Evolutionary conservation across 92 coral and sea anemone genomes (phyloP), one percentile per base, ranked within the genome.

Genomic region (Parazoanthus darwini): DNA sequence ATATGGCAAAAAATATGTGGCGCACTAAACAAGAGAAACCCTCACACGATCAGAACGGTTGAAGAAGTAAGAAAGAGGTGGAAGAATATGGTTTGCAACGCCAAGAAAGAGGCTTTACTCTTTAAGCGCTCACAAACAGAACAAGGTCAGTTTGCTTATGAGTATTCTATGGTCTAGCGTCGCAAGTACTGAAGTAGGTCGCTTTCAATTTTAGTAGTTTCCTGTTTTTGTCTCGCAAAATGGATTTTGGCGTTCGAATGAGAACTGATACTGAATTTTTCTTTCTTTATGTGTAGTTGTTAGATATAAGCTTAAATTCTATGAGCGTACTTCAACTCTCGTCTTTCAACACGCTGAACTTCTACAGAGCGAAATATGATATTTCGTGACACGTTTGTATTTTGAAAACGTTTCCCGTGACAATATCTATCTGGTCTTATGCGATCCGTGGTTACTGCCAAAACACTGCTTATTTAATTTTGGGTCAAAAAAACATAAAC

Each of bases 1-100:
- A 91, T 94, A 38, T 94, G 98, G 98, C 93, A 93, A 76, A 84
- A 90, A 83, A 93, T 94, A 44, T 94, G 98, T 88, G 68, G 85
- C 44, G 92, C 89, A 78, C 89, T 93, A 59, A 94, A 94, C 90
- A 79, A 79, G 38, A 91, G 86, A 85, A 94, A 94, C 85, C 91
- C 93, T 35, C 80, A 85, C 23, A 95, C 92, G 33, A 67, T 85
- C 46, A 72, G 98, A 67, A 94, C 96, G 3, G 94, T 91, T n/a
- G 92, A 94, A 80, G 98, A 94, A 66, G 93, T 94, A 11, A 88
- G 94, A 68, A 86, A 95, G 82, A 91, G 94, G 67, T 94, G 98
- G 98, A 94, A 94, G 88, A 94, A 94, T 75, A 94, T 94, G 98
- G 95, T 94, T 33, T 87, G 94, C 6, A 89, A 90, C 25, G 98